These are phyloP conservation scores for Scalopus aquaticus DNA, from an alignment of 2,113 vertebrate species.

Conservation along the genomic window DNA sequence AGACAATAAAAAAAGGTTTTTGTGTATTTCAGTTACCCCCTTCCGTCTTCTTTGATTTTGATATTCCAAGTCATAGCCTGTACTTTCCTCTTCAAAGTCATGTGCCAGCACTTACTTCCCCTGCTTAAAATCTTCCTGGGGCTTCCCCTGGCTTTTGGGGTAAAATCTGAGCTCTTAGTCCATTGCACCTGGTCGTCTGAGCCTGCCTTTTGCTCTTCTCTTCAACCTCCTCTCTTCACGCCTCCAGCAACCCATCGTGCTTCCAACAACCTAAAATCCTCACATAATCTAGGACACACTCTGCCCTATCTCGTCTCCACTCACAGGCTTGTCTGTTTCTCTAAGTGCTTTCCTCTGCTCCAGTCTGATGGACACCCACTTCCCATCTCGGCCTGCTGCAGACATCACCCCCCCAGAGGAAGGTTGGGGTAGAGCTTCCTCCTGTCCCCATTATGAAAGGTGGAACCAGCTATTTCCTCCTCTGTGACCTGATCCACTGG, in stretches of 20 bases:
- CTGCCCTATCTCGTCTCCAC: not conserved
- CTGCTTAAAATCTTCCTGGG: not conserved
- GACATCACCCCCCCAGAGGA: not conserved
- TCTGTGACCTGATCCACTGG: not conserved
- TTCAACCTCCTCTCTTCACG: not conserved
- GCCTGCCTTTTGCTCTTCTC: not conserved
- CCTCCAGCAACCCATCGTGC: too few species aligned
- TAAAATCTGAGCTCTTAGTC: not conserved
- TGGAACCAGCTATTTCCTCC: not conserved
- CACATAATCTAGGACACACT: not conserved
- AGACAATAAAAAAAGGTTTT: not conserved
- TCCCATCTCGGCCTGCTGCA: not conserved
- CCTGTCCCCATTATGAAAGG: not conserved
- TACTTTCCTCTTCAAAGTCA: not conserved
- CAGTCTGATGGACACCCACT: not conserved
- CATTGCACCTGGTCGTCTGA: not conserved
- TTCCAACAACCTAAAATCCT: too few species aligned
- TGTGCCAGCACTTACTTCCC: accelerated
- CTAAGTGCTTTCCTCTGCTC: not conserved
- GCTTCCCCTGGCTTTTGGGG: not conserved
- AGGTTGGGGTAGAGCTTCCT: accelerated
- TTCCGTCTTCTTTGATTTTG: conserved; percentile 7
- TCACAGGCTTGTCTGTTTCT: not conserved
- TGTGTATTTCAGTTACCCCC: not conserved
- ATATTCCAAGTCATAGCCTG: not conserved